Percentiles rank a stretch among this genome's conserved stretches.
phyloP scores from a whole-genome alignment of 1,140 invertebrate species.

The Drosophila navojoa region DNA sequence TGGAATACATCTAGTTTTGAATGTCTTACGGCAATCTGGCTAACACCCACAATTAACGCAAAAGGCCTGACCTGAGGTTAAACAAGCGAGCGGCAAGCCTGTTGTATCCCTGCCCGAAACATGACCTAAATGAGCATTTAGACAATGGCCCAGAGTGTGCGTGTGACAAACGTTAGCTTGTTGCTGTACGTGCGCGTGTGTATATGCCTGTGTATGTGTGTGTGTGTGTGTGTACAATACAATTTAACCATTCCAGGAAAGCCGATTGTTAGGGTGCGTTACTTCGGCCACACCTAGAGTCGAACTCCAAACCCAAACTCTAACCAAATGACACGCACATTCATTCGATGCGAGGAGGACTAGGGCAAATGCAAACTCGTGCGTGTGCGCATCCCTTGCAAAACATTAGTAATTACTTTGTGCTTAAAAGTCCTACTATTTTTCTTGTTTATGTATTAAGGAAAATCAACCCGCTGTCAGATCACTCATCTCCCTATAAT shows the following conservation, averaged over 20 bases:
- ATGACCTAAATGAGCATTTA: constrained; percentile 52
- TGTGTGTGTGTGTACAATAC: neutral
- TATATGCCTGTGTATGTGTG: neutral
- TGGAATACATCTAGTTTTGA: neutral
- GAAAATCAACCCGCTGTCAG: constrained; percentile 8
- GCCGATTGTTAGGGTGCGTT: constrained; percentile 1
- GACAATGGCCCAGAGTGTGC: constrained; percentile 27
- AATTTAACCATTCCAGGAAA: constrained; percentile 27
- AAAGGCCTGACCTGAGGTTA: constrained; percentile 34
- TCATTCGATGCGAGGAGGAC: constrained; percentile 25
- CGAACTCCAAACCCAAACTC: constrained; percentile 8
- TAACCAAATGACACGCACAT: constrained; percentile 28
- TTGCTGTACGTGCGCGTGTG: neutral
- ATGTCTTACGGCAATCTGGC: constrained; percentile 35
- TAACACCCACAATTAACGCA: constrained; percentile 23
- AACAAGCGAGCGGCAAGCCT: constrained; percentile 32
- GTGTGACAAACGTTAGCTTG: constrained; percentile 33
- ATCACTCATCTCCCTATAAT: constrained; percentile 29
- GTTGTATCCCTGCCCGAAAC: constrained; percentile 15
- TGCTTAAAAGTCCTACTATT: neutral
- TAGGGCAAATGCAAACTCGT: constrained; percentile 28
- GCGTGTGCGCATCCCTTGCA: constrained; percentile 8
- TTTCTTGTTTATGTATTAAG: neutral
- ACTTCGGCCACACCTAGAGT: constrained; percentile 29
- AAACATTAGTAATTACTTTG: constrained; percentile 29